These are phyloP conservation scores for Dinoponera quadriceps DNA, from an alignment of 1,140 invertebrate genomes.

Conservation along the genomic window DNA sequence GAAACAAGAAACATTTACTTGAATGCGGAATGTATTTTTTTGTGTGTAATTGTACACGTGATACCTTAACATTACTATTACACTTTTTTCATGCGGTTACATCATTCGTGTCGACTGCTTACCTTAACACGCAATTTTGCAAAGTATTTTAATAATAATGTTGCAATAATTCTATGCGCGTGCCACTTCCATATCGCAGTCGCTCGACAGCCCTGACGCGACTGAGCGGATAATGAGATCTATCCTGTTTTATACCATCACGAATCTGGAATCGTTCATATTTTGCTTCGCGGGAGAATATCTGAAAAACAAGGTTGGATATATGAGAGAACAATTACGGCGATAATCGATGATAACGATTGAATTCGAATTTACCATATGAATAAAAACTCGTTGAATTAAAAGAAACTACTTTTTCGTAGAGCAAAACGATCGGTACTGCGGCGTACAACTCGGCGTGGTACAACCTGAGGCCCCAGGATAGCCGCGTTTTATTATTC, in stretches of 20 bases:
- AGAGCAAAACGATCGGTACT: slow-evolving; percentile 50
- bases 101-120: not conserved
- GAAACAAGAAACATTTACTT: no score
- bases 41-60: no score
- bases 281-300: slow-evolving; percentile 67
- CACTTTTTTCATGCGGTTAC: no score
- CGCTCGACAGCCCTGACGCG: slow-evolving; percentile 17
- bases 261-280: slow-evolving; percentile 59
- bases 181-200: slow-evolving; percentile 13
- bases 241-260: slow-evolving; percentile 41
- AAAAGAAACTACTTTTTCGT: not conserved
- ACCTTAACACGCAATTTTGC: not conserved
- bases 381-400: no score
- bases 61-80: no score
- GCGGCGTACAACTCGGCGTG: slow-evolving; percentile 48
- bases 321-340: not conserved
- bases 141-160: no score
- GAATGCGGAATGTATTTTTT: no score
- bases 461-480: slow-evolving; percentile 55
- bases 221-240: slow-evolving; percentile 13
- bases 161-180: not conserved
- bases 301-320: slow-evolving; percentile 44
- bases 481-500: slow-evolving; percentile 38
- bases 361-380: not conserved
- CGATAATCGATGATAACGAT: not conserved